Evolutionary conservation across 2,888 invertebrate species (phyloP), one percentile per base, ranked within the genome.

Genomic region (Uloborus plumipes): DNA sequence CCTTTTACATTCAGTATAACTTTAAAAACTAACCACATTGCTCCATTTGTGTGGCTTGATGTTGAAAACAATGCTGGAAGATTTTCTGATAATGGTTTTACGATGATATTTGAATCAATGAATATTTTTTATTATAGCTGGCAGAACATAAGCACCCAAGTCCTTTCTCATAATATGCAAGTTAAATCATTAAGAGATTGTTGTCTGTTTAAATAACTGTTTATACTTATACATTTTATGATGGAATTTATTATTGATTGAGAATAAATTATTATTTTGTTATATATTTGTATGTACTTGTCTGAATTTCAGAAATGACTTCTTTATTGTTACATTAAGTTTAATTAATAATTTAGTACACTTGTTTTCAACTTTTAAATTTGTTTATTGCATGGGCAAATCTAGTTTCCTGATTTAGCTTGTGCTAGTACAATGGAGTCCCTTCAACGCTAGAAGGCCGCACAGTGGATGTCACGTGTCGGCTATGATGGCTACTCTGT

Each of bases 1-100:
- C 16, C 31, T n/a, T 66, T 51, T 51, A 64, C 80, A 4, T 85
- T 81, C 65, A 69, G 74, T 2, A 66, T 85, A 20, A 51, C 47
- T 6, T 62, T 85, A 16, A 49, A 50, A 31, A 64, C 80, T 7
- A 70, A 84, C 66, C 89, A 90, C 1, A 89, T 93, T 51, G 92
- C 93, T 0, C 89, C 93, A 11, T 94, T 94, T 88, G 91, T 94
- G 0, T 94, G 86, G 85, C 81, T 88, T 0, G 87, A 93, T 39
- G 70, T 74, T 11, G 2, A 16, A 13, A 66, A 49, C 7, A 53
- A 87, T 90, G 58, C 88, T 87, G 95, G 95, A 1, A 90, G 89
- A 79, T 95, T 95, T 88, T 92, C 93, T 0, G 93, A 94, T 86
- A 95, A 96, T 89, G 95, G 95, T 0, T 93, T 95, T 85, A 84